These are phyloP conservation scores for Volucella inanis DNA, from an alignment of 2,888 invertebrate species.

Conservation along the genomic window DNA sequence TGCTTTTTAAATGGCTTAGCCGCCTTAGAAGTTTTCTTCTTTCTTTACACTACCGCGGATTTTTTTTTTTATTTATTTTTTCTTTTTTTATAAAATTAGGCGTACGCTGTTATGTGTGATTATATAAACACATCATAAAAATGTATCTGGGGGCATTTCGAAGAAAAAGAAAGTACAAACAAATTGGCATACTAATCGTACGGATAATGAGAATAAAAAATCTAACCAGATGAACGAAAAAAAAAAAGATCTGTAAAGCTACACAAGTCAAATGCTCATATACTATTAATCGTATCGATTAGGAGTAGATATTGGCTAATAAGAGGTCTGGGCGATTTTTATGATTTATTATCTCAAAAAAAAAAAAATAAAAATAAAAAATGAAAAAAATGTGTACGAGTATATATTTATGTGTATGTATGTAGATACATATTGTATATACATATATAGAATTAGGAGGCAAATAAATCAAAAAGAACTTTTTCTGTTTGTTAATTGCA, in stretches of 20 bases:
- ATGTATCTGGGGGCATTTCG: conserved; percentile 36
- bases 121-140: conserved; percentile 68
- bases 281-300: neutral
- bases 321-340: conserved; percentile 41
- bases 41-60: conserved; percentile 30
- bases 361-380: conserved; percentile 11
- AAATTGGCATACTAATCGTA: conserved; percentile 53
- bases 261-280: conserved; percentile 15
- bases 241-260: conserved; percentile 13
- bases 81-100: neutral
- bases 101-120: conserved; percentile 43
- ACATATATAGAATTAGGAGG: neutral
- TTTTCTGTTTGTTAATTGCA: neutral
- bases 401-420: neutral
- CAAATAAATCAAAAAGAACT: conserved; percentile 43
- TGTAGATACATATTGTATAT: too few species aligned
- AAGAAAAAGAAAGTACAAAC: conserved; percentile 26
- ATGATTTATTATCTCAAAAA: conserved; percentile 63
- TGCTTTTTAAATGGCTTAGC: conserved; percentile 62
- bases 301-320: conserved; percentile 38
- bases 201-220: conserved; percentile 35
- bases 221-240: neutral
- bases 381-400: too few species aligned
- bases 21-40: conserved; percentile 51
- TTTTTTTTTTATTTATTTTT: conserved; percentile 27